These are phyloP conservation scores for Eretmochelys imbricata DNA, from an alignment of 2,113 vertebrate species.

Conservation along the genomic window DNA sequence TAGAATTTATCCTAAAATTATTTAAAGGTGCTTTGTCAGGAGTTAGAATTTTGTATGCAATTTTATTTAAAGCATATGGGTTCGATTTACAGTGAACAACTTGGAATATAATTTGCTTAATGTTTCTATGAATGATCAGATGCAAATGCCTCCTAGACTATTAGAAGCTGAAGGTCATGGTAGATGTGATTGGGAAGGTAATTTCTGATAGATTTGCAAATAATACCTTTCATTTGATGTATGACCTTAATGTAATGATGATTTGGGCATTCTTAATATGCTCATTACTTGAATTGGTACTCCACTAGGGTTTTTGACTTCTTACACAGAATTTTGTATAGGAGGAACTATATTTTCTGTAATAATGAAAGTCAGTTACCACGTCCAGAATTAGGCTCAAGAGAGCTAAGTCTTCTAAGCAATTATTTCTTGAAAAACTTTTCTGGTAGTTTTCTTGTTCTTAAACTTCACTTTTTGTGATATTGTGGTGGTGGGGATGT, in stretches of 20 bases:
- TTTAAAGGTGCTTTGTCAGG: background rate
- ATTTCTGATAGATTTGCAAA: background rate
- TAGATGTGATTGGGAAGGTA: background rate
- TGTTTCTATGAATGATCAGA: background rate
- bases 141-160: accelerated
- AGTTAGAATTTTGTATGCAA: background rate
- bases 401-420: background rate
- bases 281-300: background rate
- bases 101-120: background rate
- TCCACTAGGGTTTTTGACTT: background rate
- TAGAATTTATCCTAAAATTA: background rate
- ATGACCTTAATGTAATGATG: background rate
- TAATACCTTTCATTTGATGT: background rate
- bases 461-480: background rate
- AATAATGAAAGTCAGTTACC: background rate
- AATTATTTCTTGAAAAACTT: background rate
- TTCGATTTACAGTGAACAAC: background rate
- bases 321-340: background rate
- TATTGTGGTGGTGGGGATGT: background rate
- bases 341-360: background rate
- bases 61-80: background rate
- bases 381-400: background rate
- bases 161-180: background rate
- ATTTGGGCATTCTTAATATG: background rate
- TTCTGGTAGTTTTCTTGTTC: background rate